Evolutionary conservation across 1,140 invertebrate genomes (phyloP), one percentile per base, ranked within the genome.

Genomic region (Drosophila sulfurigaster): DNA sequence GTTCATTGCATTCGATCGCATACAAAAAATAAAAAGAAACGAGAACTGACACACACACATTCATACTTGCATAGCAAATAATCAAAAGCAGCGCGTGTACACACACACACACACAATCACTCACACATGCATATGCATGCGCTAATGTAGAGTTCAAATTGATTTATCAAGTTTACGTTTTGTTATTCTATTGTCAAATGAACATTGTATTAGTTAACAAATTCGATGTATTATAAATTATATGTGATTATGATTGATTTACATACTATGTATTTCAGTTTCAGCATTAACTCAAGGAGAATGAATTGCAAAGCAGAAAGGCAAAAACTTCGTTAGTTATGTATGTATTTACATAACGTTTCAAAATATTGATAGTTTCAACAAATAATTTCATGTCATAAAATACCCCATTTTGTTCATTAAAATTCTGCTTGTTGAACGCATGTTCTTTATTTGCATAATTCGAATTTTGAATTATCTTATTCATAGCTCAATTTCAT

Each of bases 1-100:
- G 85, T 88, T 89, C 81, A 89, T 70, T 88, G 85, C 78, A 88
- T 83, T 81, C 81, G 45, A 68, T 75, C 54, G 66, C 60, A 74
- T 68, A 80, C 25, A 75, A 38, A 38, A 38, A 38, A 11, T 5
- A 73, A 73, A 73, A 51, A 73, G 41, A 51, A 59, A 79, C 35
- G 43, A 56, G 30, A 48, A 78, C 46, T 51, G 56, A 72, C 5
- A 54, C 6, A 38, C 71, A 65, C 57, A 71, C 62, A 63, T 56
- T 64, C 20, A 65, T 30, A n/a, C 25, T 35, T 59, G 32, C 48
- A 45, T 16, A 48, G 30, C 72, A 72, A 72, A 73, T 74, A 85
- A 82, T 82, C 79, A 82, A 85, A 75, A 67, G 48, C 78, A 74
- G 77, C 74, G 75, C 83, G 79, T 78, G 41, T 28, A 25, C 16